Evolutionary conservation across 1,140 invertebrate genomes (phyloP), one percentile per base, ranked within the genome.

Genomic region (Magallana angulata): DNA sequence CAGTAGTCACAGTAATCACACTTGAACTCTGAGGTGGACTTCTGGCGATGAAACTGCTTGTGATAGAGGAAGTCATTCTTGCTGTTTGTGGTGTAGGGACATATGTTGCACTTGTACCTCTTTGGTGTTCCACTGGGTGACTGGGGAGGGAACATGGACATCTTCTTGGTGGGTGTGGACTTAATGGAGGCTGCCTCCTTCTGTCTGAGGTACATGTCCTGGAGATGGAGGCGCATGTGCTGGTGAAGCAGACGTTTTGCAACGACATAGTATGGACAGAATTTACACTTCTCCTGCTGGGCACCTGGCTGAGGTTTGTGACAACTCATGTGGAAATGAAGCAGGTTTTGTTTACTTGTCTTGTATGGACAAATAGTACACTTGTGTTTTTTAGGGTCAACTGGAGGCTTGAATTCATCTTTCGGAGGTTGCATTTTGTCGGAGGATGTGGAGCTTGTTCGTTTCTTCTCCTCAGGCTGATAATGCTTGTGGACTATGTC

Each of bases 41-140:
- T 96, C 7, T 97, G 96, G 64, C 97, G 96, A 92, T 98, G 97
- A 92, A 98, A 97, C 93, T 98, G 97, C 90, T 97, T 97, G 91
- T 98, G 97, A 93, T 98, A 97, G 89, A 97, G 96, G 91, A 97
- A 97, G 93, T 98, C 97, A 68, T 97, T 97, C 93, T 97, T 97
- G 92, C 97, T 97, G 92, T 97, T 97, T 56, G 92, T 92, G 18
- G 90, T 88, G 90, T 93, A 92, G 11, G 94, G 92, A 93, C 94
- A 93, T 91, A 93, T 94, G 89, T 91, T 94, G 94, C 93, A 96
- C 91, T 16, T 93, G 82, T 90, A 92, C n/a, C 90, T 83, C 71
- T 92, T 92, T 12, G 90, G 90, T 48, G 88, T 90, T 16, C 71
- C 82, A 58, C 81, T 71, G 6, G 90, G 88, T 57, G 86, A 88